Conservation (phyloP, 2,113 vertebrate genomes). For the Podiceps cristatus region DNA sequence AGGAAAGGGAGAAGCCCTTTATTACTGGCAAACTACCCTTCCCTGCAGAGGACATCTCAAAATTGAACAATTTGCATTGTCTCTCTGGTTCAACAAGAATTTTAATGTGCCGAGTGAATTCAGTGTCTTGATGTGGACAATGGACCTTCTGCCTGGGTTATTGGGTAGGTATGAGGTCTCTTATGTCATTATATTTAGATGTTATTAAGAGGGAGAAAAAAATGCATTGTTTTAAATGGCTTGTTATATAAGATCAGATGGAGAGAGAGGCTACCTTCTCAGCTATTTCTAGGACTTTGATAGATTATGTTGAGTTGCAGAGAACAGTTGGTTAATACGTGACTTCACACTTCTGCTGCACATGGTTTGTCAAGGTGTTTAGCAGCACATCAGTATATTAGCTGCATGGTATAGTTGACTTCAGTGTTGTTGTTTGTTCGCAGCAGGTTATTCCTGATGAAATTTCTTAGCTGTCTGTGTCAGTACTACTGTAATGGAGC, state of each 20-base stretch:
- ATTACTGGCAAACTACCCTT: neutral
- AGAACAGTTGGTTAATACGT: neutral
- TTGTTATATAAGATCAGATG: neutral
- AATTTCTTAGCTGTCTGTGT: neutral
- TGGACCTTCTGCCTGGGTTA: neutral
- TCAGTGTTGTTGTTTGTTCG: neutral
- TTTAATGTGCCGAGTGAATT: neutral
- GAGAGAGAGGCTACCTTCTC: neutral
- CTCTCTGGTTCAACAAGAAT: neutral
- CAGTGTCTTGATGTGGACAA: neutral
- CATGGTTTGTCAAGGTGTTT: fast-evolving
- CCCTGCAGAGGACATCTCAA: neutral
- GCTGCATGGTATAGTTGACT: neutral
- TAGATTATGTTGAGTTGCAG: neutral
- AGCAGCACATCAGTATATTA: neutral
- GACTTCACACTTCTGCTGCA: neutral
- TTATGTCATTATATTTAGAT: neutral
- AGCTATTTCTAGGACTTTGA: neutral
- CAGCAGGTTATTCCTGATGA: neutral
- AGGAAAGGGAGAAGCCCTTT: neutral
- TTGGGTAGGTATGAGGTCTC: neutral
- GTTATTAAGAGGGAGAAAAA: neutral
- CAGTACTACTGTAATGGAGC: neutral
- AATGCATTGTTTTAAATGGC: neutral
- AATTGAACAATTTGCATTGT: neutral